Conservation (phyloP, 2,113 vertebrate species). For the Cercocebus atys region DNA sequence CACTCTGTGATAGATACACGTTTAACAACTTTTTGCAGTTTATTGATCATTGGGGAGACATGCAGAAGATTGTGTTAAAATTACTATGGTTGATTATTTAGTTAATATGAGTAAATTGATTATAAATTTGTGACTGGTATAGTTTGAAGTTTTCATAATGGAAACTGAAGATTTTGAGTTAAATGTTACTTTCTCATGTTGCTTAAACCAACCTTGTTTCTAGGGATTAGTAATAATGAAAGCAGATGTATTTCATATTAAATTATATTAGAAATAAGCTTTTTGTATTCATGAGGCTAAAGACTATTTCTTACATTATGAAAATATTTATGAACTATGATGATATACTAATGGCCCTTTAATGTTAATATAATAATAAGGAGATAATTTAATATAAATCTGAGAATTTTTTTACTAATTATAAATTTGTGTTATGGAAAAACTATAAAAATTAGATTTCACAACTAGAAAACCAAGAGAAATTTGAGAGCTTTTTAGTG, state of each 20-base stretch:
- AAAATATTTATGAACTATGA: conserved; percentile 38
- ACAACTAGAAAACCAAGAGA: not conserved
- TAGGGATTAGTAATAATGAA: not conserved
- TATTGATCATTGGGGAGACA: conserved; percentile 62
- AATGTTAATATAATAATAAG: not conserved
- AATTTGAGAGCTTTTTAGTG: not conserved
- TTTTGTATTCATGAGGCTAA: conserved; percentile 23
- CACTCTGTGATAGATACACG: conserved; percentile 48
- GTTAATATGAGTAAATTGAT: conserved; percentile 61
- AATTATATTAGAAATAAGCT: not conserved
- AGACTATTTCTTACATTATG: not conserved
- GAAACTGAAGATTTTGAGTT: conserved; percentile 42
- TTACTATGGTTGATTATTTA: conserved; percentile 39
- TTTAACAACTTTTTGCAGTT: conserved; percentile 73
- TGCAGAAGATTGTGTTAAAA: not conserved
- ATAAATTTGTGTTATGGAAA: not conserved
- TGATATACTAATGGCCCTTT: not conserved
- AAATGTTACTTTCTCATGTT: conserved; percentile 36
- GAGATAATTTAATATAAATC: not conserved
- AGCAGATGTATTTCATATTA: not conserved
- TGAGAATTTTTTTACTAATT: not conserved
- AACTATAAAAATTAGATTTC: conserved; percentile 20
- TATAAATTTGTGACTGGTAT: conserved; percentile 39
- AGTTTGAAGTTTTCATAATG: conserved; percentile 48
- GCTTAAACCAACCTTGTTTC: conserved; percentile 19